phyloP scores from a whole-genome alignment of 2,797 vertebrate species.

The Urocyon cinereoargenteus region DNA sequence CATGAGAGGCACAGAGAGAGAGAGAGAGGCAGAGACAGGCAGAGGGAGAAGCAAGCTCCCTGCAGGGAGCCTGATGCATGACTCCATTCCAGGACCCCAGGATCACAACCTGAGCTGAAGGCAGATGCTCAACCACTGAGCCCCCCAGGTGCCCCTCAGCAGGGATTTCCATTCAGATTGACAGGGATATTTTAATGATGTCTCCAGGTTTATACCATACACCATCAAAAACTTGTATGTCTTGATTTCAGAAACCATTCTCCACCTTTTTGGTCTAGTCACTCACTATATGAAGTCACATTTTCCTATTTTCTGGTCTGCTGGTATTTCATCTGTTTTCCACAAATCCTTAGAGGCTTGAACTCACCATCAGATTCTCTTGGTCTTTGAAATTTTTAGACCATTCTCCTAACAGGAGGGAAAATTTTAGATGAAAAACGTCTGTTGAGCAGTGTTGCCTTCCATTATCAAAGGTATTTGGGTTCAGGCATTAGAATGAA shows the following conservation, averaged over 20 bases:
- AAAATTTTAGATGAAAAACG: constrained; percentile 7
- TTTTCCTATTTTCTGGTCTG: constrained; percentile 48
- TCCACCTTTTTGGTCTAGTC: constrained; percentile 36
- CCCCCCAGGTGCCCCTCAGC: no score
- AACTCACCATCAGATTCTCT: constrained; percentile 1
- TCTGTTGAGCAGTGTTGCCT: not conserved
- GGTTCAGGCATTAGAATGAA: constrained; percentile 44
- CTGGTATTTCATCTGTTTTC: not conserved
- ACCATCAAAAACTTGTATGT: not conserved
- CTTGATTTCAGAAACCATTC: constrained; percentile 37
- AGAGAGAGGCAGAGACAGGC: no score
- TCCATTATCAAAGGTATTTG: constrained; percentile 15
- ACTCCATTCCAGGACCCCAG: no score
- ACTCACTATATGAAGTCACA: not conserved
- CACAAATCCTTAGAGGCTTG: not conserved
- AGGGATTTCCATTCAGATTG: constrained; percentile 29
- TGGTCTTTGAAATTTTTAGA: constrained; percentile 34
- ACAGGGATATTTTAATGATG: constrained; percentile 31
- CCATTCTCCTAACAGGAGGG: not conserved
- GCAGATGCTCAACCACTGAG: no score
- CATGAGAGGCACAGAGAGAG: no score
- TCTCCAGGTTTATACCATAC: constrained; percentile 27
- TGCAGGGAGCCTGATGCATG: no score
- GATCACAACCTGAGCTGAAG: no score
- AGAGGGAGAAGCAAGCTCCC: no score